Conservation (phyloP, 2,888 invertebrate species). For the Itoplectis maculator region DNA sequence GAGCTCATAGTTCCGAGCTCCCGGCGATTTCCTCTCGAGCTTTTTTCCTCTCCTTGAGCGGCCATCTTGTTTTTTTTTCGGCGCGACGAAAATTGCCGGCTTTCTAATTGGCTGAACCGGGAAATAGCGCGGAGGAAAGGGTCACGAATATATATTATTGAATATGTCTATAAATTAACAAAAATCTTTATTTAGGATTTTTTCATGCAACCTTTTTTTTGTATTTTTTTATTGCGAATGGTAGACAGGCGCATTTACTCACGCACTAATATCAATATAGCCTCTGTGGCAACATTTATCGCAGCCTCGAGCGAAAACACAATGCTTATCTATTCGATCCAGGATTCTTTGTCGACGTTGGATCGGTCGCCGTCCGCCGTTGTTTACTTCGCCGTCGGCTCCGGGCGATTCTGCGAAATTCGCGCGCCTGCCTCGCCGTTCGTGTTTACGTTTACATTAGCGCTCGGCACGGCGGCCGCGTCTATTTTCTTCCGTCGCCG, state of each 20-base stretch:
- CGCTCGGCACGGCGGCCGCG: neutral
- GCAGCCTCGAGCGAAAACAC: too few relatives aligned
- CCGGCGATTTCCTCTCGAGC: neutral
- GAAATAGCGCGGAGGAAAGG: too few relatives aligned
- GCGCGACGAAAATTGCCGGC: too few relatives aligned
- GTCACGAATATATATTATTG: too few relatives aligned
- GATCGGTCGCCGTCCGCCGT: neutral
- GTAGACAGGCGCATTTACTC: too few relatives aligned
- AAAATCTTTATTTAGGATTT: too few relatives aligned
- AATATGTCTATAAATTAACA: too few relatives aligned
- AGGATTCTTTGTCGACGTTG: neutral
- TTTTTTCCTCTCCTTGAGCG: neutral
- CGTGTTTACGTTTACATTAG: neutral
- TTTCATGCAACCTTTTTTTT: too few relatives aligned
- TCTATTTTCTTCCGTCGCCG: neutral
- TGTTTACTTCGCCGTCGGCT: neutral
- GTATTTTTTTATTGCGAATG: too few relatives aligned
- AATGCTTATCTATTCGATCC: neutral
- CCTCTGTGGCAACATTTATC: too few relatives aligned
- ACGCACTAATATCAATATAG: neutral
- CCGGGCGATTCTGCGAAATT: neutral
- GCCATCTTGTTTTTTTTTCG: neutral
- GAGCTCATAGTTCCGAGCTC: neutral
- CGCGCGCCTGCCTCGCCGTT: neutral
- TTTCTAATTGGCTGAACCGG: too few relatives aligned